Evolutionary conservation across 2,113 vertebrate species (phyloP), one percentile per base, ranked within the genome.

Genomic region (Solea solea): DNA sequence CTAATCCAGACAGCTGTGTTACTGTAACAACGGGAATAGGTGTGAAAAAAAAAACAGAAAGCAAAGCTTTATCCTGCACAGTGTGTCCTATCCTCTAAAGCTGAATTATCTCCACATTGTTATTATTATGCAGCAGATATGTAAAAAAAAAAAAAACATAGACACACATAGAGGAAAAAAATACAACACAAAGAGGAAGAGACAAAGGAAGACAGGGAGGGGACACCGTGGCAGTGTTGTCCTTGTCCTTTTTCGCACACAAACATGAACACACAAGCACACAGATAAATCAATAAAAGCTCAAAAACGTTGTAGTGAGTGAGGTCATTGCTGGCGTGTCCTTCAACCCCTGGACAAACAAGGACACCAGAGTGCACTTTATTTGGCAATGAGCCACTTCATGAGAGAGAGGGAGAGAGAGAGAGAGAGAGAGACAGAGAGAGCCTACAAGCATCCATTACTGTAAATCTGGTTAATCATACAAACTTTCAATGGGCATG

Each of bases 301-400:
- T 86, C 59, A 84, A 87, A 84, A 87, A 86, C 61, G 45, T 55
- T 72, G 77, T 68, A 72, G 65, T 60, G 74, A 85, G 81, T 71
- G 81, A 73, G 83, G 83, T 81, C 72, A 81, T 63, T 61, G 2
- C 9, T 42, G 9, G 57, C 75, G 58, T 74, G 86, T 85, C 88
- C 89, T 90, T 91, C 88, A 86, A 73, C 74, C 64, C 39, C 25
- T 21, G 64, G 72, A 81, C 72, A 70, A 77, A 74, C 83, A 84
- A 86, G 82, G 80, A 81, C 82, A 76, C 21, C 55, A 63, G 50
- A 81, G 73, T 74, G 72, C 75, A 77, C 80, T 87, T 67, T 68
- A 68, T 72, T 79, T 76, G 56, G 77, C 59, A 55, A 64, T 13
- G 42, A 41, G 51, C 63, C 69, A 69, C 72, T 62, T 58, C 62